Percentiles rank a stretch among this genome's conserved stretches.
These are phyloP conservation scores for Solen grandis DNA, from an alignment of 1,140 invertebrate species.

Conservation along the genomic window DNA sequence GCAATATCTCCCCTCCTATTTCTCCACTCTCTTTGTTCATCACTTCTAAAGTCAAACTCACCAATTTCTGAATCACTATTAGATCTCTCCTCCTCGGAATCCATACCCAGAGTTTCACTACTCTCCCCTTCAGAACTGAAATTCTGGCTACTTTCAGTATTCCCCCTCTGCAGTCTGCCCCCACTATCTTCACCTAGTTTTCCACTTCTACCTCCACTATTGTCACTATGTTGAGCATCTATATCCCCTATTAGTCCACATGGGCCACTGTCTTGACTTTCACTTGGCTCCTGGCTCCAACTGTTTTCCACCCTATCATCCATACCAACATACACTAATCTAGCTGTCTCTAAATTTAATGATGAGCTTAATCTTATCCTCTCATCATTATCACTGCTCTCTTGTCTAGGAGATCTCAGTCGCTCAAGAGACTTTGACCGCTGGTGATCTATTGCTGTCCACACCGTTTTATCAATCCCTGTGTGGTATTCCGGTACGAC, in stretches of 20 bases:
- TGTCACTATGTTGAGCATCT: not conserved
- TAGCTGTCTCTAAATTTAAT: not conserved
- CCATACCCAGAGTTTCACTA: conserved; percentile 8
- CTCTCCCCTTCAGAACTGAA: not conserved
- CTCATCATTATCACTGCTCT: conserved; percentile 7
- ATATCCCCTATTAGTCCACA: not conserved
- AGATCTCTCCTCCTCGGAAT: conserved; percentile 22
- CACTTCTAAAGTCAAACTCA: conserved; percentile 22
- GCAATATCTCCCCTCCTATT: conserved; percentile 17
- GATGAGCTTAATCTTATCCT: not conserved
- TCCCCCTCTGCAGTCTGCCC: not conserved
- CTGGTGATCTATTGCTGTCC: conserved; percentile 69
- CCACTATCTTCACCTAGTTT: not conserved
- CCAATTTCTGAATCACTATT: conserved; percentile 12
- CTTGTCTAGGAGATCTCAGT: conserved; percentile 37
- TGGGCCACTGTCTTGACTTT: not conserved
- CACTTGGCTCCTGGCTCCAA: too few species aligned
- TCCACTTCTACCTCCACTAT: not conserved
- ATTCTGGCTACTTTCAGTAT: not conserved
- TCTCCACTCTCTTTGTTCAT: conserved; percentile 5
- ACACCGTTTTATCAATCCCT: conserved; percentile 59
- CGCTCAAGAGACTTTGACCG: conserved; percentile 83
- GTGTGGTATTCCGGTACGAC: conserved; percentile 48
- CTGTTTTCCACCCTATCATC: not conserved
- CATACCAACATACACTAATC: not conserved